phyloP scores from a whole-genome alignment of 2,113 vertebrate genomes.

The Podarcis raffonei region DNA sequence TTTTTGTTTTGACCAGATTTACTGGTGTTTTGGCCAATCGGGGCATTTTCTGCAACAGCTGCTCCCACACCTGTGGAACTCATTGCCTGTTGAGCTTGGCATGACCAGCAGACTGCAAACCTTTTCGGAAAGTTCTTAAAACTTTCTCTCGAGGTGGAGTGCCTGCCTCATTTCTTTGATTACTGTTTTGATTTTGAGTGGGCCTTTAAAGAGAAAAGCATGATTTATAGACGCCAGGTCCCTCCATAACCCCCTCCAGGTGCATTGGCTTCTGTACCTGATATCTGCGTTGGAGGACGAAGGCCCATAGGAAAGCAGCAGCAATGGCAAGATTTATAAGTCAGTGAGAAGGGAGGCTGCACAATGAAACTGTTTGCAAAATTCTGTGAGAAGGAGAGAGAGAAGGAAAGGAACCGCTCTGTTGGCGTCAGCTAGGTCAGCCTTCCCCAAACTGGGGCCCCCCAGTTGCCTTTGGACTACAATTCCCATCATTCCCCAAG shows the following conservation, averaged over 20 bases:
- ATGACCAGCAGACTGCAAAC: no score
- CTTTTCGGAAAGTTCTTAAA: no score
- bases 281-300: not conserved
- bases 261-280: not conserved
- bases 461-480: not conserved
- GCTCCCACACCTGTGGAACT: no score
- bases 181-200: no score
- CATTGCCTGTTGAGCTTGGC: no score
- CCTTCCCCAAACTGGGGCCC: not conserved
- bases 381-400: not conserved
- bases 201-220: not conserved
- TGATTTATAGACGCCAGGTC: not conserved
- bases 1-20: no score
- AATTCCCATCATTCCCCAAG: not conserved
- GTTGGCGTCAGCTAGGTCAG: not conserved
- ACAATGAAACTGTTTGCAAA: not conserved
- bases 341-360: accelerated
- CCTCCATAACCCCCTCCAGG: not conserved
- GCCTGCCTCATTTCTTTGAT: no score
- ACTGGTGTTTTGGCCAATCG: no score
- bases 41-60: no score
- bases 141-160: no score
- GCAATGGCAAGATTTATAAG: not conserved
- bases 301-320: not conserved
- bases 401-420: accelerated